These are phyloP conservation scores for Brachionus sp. DNA, from an alignment of 1,140 invertebrate species.

Conservation along the genomic window DNA sequence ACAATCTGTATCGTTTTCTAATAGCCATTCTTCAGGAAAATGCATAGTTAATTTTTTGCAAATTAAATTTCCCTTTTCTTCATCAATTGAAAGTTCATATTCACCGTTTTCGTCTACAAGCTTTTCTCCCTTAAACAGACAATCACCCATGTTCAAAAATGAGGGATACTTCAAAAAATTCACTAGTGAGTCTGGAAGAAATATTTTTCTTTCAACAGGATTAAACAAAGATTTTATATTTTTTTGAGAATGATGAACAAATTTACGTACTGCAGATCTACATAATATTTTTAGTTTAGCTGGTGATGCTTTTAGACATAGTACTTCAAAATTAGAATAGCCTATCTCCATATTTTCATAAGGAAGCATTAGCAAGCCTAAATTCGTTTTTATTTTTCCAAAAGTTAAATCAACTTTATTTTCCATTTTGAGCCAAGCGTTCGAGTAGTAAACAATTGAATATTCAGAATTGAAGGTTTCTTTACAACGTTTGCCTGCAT, in stretches of 20 bases:
- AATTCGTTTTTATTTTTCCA: neutral
- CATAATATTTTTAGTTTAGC: neutral
- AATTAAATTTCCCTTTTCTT: neutral
- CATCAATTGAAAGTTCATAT: neutral
- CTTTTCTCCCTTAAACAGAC: constrained; percentile 16
- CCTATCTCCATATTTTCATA: constrained; percentile 29
- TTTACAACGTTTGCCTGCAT: neutral
- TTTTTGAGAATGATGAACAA: constrained; percentile 22
- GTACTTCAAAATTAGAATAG: neutral
- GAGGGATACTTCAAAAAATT: constrained; percentile 30
- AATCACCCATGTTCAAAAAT: constrained; percentile 1
- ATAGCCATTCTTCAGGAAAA: neutral
- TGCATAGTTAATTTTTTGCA: neutral
- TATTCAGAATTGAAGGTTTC: neutral
- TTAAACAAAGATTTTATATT: neutral
- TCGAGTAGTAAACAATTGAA: constrained; percentile 16
- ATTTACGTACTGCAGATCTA: neutral
- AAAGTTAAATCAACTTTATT: neutral
- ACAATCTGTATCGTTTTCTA: neutral
- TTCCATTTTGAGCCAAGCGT: constrained; percentile 9
- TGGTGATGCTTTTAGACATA: constrained; percentile 22
- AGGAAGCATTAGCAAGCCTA: neutral
- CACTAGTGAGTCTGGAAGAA: neutral
- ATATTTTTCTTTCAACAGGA: neutral
- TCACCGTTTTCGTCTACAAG: constrained; percentile 29